Conservation (phyloP, 2,888 invertebrate species). For the Piscicola geometra region DNA sequence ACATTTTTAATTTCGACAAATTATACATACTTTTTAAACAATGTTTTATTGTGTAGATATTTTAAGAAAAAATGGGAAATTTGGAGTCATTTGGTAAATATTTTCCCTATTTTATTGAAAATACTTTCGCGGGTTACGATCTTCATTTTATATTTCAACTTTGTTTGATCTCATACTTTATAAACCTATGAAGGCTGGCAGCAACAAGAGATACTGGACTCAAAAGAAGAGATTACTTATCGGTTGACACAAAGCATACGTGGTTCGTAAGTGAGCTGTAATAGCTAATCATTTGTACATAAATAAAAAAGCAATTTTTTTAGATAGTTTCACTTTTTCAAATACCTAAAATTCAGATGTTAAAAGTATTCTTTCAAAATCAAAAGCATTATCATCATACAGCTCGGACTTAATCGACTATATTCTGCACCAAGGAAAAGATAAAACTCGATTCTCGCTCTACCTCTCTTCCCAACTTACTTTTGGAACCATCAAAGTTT, state of each 20-base stretch:
- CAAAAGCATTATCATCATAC: neutral
- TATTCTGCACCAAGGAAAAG: slow-evolving; percentile 20
- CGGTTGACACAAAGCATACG: neutral
- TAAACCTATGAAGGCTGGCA: slow-evolving; percentile 6
- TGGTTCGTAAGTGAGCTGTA: slow-evolving; percentile 7
- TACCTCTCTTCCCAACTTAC: slow-evolving; percentile 22
- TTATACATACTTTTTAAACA: too few relatives aligned
- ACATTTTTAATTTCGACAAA: too few relatives aligned
- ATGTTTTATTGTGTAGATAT: slow-evolving; percentile 31
- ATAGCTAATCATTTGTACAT: too few relatives aligned
- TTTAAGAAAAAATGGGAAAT: slow-evolving; percentile 27
- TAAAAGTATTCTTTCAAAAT: too few relatives aligned
- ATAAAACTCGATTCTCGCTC: slow-evolving; percentile 12
- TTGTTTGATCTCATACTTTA: too few relatives aligned
- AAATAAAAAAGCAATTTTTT: too few relatives aligned
- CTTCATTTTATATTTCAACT: slow-evolving; percentile 3
- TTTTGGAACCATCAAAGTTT: slow-evolving; percentile 28
- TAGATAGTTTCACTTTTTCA: too few relatives aligned
- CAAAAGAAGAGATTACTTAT: slow-evolving; percentile 23
- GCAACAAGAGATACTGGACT: slow-evolving; percentile 16
- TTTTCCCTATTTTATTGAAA: neutral
- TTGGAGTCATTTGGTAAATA: slow-evolving; percentile 25
- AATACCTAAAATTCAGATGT: too few relatives aligned
- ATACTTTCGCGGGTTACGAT: neutral
- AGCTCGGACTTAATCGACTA: slow-evolving; percentile 25